Evolutionary conservation across 1,140 invertebrate species (phyloP).

Genomic region (Pteromalus puparum): DNA sequence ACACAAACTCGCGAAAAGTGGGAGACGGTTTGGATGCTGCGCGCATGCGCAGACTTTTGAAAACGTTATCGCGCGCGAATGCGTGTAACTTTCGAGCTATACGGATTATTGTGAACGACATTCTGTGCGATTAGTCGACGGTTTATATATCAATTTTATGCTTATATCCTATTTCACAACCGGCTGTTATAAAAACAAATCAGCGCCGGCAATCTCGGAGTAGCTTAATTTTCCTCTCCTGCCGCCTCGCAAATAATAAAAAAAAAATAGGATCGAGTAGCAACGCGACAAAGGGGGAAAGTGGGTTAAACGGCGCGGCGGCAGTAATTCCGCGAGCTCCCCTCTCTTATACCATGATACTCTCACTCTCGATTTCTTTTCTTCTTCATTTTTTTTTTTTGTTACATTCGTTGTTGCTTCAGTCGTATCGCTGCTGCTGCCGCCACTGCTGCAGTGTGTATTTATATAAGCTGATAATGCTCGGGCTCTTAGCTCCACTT

Average conservation of each 20-base stretch:
- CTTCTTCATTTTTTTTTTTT: not conserved
- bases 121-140: not conserved
- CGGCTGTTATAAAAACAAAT: not conserved
- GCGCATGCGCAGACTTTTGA: not conserved
- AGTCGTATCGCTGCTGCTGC: slow-evolving; percentile 3
- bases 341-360: not conserved
- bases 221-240: not conserved
- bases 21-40: not conserved
- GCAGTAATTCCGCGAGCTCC: not conserved
- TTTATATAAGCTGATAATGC: slow-evolving; percentile 47
- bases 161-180: not conserved
- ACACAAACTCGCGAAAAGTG: not conserved
- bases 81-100: no score
- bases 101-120: no score
- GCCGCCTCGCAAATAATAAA: not conserved
- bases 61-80: not conserved
- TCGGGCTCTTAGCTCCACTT: slow-evolving; percentile 9
- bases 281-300: slow-evolving; percentile 32
- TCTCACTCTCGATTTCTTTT: slow-evolving; percentile 3
- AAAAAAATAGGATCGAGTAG: not conserved
- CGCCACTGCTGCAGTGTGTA: slow-evolving; percentile 1
- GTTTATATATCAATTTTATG: not conserved
- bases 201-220: not conserved
- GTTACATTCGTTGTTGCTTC: not conserved
- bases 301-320: slow-evolving; percentile 26